Percentiles rank a stretch among this genome's conserved stretches.
These are phyloP conservation scores for Sisyra terminalis DNA, from an alignment of 2,888 invertebrate genomes.

Conservation along the genomic window DNA sequence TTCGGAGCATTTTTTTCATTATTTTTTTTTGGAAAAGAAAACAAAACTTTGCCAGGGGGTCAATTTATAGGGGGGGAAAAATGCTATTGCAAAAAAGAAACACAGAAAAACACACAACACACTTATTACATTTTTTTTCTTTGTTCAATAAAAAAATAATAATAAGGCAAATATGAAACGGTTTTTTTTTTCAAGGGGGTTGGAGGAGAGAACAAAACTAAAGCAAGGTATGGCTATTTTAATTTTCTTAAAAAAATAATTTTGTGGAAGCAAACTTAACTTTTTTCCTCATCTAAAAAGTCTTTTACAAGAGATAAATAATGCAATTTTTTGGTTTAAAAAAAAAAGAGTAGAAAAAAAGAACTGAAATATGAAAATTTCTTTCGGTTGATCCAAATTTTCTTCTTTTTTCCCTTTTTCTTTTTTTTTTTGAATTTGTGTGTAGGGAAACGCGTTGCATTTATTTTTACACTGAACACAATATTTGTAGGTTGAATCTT, in stretches of 20 bases:
- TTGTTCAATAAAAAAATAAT: no score
- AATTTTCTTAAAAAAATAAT: no score
- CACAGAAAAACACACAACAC: slow-evolving; percentile 12
- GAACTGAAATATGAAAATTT: not conserved
- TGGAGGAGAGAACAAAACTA: slow-evolving; percentile 1
- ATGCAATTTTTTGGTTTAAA: not conserved
- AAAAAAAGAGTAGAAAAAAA: not conserved
- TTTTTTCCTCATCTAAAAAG: no score
- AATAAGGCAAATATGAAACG: no score
- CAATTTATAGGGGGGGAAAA: no score
- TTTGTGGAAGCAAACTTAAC: no score
- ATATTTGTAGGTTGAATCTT: not conserved
- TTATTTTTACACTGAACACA: slow-evolving; percentile 8
- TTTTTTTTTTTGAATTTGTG: not conserved
- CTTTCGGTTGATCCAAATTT: not conserved
- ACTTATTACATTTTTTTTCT: slow-evolving; percentile 3
- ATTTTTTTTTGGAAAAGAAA: no score
- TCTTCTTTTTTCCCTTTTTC: not conserved
- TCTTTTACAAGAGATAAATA: no score
- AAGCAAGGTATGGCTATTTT: no score
- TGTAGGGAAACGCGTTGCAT: not conserved
- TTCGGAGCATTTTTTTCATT: no score
- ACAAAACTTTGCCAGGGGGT: no score
- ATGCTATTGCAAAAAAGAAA: slow-evolving; percentile 3
- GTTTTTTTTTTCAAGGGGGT: slow-evolving; percentile 6